These are phyloP conservation scores for Calidris pygmaea DNA, from an alignment of 2,113 vertebrate genomes.

Conservation along the genomic window DNA sequence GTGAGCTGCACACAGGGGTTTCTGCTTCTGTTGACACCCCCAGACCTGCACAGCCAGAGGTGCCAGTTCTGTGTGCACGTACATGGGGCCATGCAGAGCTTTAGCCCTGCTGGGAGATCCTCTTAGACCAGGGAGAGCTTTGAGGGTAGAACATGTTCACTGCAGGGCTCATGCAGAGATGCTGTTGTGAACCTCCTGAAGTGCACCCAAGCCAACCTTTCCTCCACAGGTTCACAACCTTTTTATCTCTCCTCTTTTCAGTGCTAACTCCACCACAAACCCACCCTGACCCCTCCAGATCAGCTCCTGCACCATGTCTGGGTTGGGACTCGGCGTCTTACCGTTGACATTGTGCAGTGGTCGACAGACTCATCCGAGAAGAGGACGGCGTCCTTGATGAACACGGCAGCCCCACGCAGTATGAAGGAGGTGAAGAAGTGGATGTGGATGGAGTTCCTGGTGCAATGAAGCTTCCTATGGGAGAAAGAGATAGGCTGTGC, in stretches of 20 bases:
- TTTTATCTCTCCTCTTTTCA: neutral
- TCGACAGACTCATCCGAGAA: slow-evolving; percentile 81
- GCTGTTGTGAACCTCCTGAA: neutral
- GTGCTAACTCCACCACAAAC: neutral
- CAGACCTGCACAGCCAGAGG: neutral
- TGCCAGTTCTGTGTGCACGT: too few species aligned
- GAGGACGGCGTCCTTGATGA: slow-evolving; percentile 83
- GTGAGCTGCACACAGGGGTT: neutral
- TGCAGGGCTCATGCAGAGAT: neutral
- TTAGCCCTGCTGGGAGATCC: neutral
- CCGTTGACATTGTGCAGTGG: slow-evolving; percentile 85
- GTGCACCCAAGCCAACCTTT: neutral
- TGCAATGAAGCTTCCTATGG: slow-evolving; percentile 85
- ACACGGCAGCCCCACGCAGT: slow-evolving; percentile 80
- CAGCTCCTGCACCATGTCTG: neutral
- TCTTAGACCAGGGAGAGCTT: neutral
- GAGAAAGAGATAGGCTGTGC: neutral
- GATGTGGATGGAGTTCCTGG: slow-evolving; percentile 90
- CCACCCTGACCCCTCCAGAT: neutral
- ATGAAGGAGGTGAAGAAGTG: slow-evolving; percentile 88
- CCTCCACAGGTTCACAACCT: neutral
- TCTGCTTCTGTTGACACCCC: neutral
- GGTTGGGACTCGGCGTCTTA: slow-evolving; percentile 27
- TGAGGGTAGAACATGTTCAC: neutral
- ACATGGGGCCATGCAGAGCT: neutral